phyloP scores from a whole-genome alignment of 2,113 vertebrate species.

The Xenopus laevis region DNA sequence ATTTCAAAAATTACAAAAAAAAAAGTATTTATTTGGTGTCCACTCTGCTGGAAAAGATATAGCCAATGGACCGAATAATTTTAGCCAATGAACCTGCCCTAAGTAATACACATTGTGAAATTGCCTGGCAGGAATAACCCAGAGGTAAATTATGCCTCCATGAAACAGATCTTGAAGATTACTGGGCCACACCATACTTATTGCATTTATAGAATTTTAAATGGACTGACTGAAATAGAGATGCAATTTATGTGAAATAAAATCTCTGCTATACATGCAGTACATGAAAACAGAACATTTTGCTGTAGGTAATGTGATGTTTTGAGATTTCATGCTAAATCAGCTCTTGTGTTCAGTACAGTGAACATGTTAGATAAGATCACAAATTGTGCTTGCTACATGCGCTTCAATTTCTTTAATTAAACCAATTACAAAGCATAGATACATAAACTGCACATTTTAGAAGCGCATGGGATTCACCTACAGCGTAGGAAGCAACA shows the following conservation, averaged over 20 bases:
- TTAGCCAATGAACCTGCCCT: slow-evolving; percentile 32
- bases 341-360: neutral
- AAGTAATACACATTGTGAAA: slow-evolving; percentile 46
- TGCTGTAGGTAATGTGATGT: slow-evolving; percentile 48
- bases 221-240: slow-evolving; percentile 36
- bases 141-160: slow-evolving; percentile 36
- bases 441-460: neutral
- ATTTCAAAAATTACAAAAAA: neutral
- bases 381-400: neutral
- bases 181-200: slow-evolving; percentile 23
- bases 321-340: slow-evolving; percentile 42
- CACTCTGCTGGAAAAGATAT: slow-evolving; percentile 16
- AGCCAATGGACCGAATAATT: slow-evolving; percentile 32
- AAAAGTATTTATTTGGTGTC: slow-evolving; percentile 16
- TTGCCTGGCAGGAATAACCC: slow-evolving; percentile 41
- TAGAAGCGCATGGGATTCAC: neutral
- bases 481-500: too few relatives aligned
- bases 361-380: neutral
- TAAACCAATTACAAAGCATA: neutral
- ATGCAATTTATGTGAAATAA: neutral
- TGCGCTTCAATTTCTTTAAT: slow-evolving; percentile 6
- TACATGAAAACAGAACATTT: slow-evolving; percentile 42
- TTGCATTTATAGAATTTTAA: slow-evolving; percentile 41
- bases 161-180: slow-evolving; percentile 40
- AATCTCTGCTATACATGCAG: slow-evolving; percentile 36